These are phyloP conservation scores for Spongilla lacustris DNA, from an alignment of 37 sponge, comb jelly and placozoan genomes.

Conservation along the genomic window DNA sequence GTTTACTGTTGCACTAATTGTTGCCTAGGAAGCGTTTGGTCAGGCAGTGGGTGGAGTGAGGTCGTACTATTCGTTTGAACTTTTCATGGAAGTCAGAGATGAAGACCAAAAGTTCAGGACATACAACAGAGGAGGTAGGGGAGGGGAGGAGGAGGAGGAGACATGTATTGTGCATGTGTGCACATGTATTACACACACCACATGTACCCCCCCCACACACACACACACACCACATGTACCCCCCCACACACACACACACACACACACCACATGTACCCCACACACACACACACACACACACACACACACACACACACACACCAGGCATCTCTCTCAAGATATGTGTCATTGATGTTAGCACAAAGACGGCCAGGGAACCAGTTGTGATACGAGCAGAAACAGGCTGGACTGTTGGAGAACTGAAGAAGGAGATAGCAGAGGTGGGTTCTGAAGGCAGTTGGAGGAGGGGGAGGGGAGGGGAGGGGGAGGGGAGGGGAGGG, in stretches of 20 bases:
- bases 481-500: too few relatives aligned
- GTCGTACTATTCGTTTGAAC: conserved; percentile 78
- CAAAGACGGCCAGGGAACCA: conserved; percentile 31
- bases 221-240: conserved; percentile 1
- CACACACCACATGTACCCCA: not conserved
- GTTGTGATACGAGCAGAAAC: conserved; percentile 58
- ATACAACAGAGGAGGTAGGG: conserved; percentile 74
- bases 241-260: not conserved
- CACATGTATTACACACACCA: not conserved
- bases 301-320: not conserved
- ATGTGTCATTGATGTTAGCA: conserved; percentile 57
- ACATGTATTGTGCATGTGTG: too few relatives aligned
- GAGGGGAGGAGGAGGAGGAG: not conserved
- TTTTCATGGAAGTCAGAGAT: conserved; percentile 73
- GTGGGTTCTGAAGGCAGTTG: too few relatives aligned
- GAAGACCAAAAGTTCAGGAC: conserved; percentile 65
- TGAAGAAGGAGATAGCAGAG: conserved; percentile 48
- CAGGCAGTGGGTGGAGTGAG: conserved; percentile 77
- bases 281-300: not conserved
- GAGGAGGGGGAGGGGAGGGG: not conserved
- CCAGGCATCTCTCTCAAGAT: conserved; percentile 76
- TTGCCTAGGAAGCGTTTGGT: conserved; percentile 62
- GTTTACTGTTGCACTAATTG: not conserved
- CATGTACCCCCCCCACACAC: not conserved
- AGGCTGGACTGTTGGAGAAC: conserved; percentile 59